Evolutionary conservation across 2,113 vertebrate genomes (phyloP).

Genomic region (Cricetomys ansorgei): DNA sequence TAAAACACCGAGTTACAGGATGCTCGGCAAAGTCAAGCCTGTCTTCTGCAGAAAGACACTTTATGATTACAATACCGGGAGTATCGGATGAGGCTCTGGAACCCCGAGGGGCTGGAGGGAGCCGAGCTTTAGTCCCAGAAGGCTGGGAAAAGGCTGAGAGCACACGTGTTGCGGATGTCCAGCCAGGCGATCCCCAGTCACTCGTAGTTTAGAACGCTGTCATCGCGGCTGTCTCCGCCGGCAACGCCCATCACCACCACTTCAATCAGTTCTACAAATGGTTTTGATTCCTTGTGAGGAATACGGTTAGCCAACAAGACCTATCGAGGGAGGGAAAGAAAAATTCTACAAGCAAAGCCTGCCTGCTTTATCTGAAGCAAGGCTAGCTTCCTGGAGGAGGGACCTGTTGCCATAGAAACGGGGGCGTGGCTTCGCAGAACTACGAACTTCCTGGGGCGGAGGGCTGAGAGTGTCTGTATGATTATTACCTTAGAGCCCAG

Average conservation of each 20-base stretch:
- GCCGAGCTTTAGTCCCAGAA: background rate
- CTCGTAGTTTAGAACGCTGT: background rate
- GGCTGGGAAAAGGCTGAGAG: background rate
- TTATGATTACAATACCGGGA: background rate
- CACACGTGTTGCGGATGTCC: rapidly evolving
- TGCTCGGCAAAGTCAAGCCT: background rate
- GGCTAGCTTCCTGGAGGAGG: background rate
- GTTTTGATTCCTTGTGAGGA: background rate
- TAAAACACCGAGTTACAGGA: background rate
- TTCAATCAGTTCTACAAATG: background rate
- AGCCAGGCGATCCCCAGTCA: rapidly evolving
- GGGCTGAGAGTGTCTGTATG: rapidly evolving
- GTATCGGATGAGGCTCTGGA: background rate
- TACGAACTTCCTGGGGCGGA: rapidly evolving
- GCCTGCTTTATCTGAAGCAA: background rate
- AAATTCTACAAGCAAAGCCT: background rate
- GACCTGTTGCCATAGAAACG: constrained; percentile 61
- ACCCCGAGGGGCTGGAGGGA: background rate
- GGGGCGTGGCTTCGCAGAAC: background rate
- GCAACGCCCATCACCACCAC: background rate
- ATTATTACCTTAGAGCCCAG: background rate
- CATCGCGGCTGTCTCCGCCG: background rate
- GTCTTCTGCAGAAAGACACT: background rate
- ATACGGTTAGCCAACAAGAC: background rate
- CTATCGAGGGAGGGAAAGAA: background rate